These are phyloP conservation scores for Anorthoa munda DNA, from an alignment of 2,888 invertebrate genomes.

Conservation along the genomic window DNA sequence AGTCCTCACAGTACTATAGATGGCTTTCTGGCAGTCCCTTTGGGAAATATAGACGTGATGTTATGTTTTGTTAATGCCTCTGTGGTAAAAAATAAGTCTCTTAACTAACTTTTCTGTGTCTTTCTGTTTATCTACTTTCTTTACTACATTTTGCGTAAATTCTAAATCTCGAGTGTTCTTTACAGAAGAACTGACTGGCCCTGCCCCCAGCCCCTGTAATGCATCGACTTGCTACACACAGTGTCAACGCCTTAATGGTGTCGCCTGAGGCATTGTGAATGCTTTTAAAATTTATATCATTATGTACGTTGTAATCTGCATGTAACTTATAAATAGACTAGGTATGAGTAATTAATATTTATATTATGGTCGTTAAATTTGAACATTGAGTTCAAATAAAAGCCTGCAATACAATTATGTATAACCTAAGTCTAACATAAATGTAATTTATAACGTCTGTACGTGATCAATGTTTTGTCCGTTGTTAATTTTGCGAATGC, in stretches of 20 bases:
- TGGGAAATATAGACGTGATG: too few relatives aligned
- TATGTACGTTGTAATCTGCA: neutral
- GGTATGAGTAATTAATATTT: too few relatives aligned
- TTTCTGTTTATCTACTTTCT: neutral
- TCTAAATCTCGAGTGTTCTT: neutral
- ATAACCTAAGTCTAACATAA: neutral
- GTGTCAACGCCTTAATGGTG: constrained; percentile 32
- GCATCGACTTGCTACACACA: neutral
- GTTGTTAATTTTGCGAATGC: too few relatives aligned
- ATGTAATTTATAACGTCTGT: neutral
- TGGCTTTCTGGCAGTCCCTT: too few relatives aligned
- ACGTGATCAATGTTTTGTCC: too few relatives aligned
- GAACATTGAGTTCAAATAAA: too few relatives aligned
- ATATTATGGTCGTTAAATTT: too few relatives aligned
- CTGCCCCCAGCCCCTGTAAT: neutral
- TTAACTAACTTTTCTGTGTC: neutral
- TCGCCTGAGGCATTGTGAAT: constrained; percentile 35
- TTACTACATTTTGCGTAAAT: neutral
- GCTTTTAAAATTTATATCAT: constrained; percentile 33
- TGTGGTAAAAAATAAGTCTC: too few relatives aligned
- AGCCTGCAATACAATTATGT: too few relatives aligned
- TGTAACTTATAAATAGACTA: too few relatives aligned
- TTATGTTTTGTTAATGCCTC: too few relatives aligned
- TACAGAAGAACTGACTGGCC: neutral
- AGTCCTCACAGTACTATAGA: too few relatives aligned